Percentiles rank a stretch among this genome's conserved stretches.
Evolutionary conservation across 2,797 vertebrate genomes (phyloP).

Genomic region (Adelosebastes latens): DNA sequence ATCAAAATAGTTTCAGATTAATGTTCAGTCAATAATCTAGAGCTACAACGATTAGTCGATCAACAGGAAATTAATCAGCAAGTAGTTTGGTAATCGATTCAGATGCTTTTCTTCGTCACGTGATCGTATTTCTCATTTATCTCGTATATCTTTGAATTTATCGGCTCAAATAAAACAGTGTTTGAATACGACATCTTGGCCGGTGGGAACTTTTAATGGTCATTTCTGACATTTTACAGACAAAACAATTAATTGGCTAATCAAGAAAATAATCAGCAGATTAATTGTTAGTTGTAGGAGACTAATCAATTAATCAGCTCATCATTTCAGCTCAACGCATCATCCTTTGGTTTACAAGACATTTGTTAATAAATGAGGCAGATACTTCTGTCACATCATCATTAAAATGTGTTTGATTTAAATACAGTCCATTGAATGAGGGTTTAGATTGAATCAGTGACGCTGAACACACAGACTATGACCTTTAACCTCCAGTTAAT

Average conservation of each 20-base stretch:
- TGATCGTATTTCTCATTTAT: background rate
- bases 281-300: background rate
- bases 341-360: too few species aligned
- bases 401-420: background rate
- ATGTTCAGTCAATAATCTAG: too few species aligned
- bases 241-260: background rate
- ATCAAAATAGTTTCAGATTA: too few species aligned
- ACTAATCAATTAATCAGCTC: background rate
- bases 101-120: too few species aligned
- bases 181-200: too few species aligned
- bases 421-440: background rate
- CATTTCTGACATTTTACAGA: background rate
- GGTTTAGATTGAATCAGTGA: background rate
- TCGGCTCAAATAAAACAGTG: too few species aligned
- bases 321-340: too few species aligned
- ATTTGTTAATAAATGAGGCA: too few species aligned
- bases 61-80: too few species aligned
- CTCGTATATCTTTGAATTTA: background rate
- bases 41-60: too few species aligned
- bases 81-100: too few species aligned
- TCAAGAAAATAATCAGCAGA: background rate
- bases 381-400: too few species aligned
- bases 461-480: background rate
- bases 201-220: background rate
- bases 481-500: constrained; percentile 1